phyloP scores from a whole-genome alignment of 2,888 invertebrate species.

The Halictus quadricinctus region DNA sequence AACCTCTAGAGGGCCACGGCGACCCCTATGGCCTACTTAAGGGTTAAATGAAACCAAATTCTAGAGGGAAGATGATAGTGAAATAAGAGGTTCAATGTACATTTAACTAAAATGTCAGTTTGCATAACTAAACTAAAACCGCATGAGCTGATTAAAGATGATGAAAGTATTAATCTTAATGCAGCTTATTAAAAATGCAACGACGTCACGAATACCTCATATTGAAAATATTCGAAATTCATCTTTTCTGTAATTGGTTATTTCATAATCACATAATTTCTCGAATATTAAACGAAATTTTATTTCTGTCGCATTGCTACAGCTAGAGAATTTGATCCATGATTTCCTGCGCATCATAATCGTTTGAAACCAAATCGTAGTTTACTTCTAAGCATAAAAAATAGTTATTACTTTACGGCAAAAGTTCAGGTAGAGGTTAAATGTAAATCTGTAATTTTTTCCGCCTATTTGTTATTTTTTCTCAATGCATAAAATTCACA shows the following conservation, averaged over 20 bases:
- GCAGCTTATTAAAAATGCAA: constrained; percentile 28
- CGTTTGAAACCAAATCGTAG: background rate
- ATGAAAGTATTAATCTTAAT: constrained; percentile 2
- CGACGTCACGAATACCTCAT: constrained; percentile 11
- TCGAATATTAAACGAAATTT: constrained; percentile 8
- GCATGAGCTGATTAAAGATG: too few species aligned
- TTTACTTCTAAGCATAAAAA: background rate
- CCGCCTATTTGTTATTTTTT: too few species aligned
- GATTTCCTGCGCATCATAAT: background rate
- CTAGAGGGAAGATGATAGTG: background rate
- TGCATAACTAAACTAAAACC: constrained; percentile 14
- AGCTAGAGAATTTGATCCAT: too few species aligned
- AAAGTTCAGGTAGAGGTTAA: too few species aligned
- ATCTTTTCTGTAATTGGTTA: constrained; percentile 10
- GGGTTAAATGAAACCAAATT: constrained; percentile 53
- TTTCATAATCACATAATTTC: constrained; percentile 20
- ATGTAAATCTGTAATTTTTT: too few species aligned
- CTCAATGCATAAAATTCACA: too few species aligned
- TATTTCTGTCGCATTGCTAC: background rate
- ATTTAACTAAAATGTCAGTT: constrained; percentile 21
- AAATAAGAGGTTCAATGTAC: background rate
- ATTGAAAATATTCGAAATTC: too few species aligned
- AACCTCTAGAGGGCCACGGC: background rate
- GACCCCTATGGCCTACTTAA: background rate
- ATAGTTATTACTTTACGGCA: background rate